Conservation (phyloP, 2,113 vertebrate species). For the Protomyctophum bolini region DNA sequence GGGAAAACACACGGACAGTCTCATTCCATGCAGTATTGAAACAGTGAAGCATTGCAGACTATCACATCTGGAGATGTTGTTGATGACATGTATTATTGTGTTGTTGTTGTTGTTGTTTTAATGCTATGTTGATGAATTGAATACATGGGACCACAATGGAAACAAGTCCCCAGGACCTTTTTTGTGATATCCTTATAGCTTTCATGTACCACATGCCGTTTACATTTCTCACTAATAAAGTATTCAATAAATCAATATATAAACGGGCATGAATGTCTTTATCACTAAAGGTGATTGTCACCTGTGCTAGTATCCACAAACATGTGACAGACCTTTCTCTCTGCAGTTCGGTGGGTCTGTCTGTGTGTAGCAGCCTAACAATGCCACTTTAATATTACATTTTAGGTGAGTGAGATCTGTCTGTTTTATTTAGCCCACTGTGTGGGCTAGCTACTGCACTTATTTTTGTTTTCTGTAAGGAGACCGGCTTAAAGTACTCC, state of each 20-base stretch:
- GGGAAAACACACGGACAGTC: constrained; percentile 43
- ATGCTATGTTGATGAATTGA: no score
- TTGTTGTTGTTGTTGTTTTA: no score
- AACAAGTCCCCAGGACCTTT: no score
- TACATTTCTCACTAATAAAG: no score
- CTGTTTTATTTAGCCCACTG: constrained; percentile 39
- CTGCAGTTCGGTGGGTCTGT: constrained; percentile 52
- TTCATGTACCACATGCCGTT: no score
- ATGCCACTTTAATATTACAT: constrained; percentile 63
- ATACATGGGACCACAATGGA: no score
- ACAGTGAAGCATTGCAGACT: constrained; percentile 42
- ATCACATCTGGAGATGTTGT: constrained; percentile 63
- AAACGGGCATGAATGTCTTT: constrained; percentile 60
- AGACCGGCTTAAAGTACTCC: constrained; percentile 48
- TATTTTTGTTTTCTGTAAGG: constrained; percentile 52
- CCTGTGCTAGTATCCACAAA: constrained; percentile 54
- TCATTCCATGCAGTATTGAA: constrained; percentile 49
- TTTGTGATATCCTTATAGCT: no score
- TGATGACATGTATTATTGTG: no score
- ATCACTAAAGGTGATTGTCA: constrained; percentile 62
- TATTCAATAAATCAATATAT: constrained; percentile 3
- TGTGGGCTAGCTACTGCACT: constrained; percentile 47
- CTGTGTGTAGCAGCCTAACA: constrained; percentile 63
- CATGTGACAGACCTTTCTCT: constrained; percentile 64
- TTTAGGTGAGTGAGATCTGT: constrained; percentile 54